These are phyloP conservation scores for Aspiorhynchus laticeps DNA, from an alignment of 2,113 vertebrate species.

Conservation along the genomic window DNA sequence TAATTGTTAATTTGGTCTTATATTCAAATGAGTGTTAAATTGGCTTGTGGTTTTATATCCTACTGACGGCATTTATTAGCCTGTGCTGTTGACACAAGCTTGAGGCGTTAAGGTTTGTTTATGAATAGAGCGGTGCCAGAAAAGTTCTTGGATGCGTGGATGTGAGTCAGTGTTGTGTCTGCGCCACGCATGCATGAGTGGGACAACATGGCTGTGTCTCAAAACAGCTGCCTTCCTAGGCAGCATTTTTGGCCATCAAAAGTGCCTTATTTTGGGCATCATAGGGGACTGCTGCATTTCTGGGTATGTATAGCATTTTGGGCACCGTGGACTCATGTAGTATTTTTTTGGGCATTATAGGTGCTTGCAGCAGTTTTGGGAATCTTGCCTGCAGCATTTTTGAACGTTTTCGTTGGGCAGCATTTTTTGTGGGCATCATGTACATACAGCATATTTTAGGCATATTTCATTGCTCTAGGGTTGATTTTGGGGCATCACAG, in stretches of 20 bases:
- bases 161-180: slow-evolving; percentile 48
- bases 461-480: not conserved
- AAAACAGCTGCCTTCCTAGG: slow-evolving; percentile 18
- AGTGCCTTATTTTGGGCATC: not conserved
- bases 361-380: not conserved
- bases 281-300: not conserved
- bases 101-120: not conserved
- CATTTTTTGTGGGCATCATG: not conserved
- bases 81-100: not conserved
- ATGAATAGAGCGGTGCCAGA: not conserved
- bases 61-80: not conserved
- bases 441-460: not conserved
- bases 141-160: slow-evolving; percentile 36
- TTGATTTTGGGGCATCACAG: not conserved
- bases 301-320: not conserved
- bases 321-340: not conserved
- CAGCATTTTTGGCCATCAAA: not conserved
- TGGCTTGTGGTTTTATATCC: not conserved
- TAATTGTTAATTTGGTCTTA: not conserved
- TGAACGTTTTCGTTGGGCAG: not conserved
- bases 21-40: not conserved
- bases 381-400: not conserved
- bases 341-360: not conserved
- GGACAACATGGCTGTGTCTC: slow-evolving; percentile 7
- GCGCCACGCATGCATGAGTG: slow-evolving; percentile 30